Evolutionary conservation across 1,140 invertebrate genomes (phyloP), one percentile per base, ranked within the genome.

Genomic region (Macrotrachela quadricornifera): DNA sequence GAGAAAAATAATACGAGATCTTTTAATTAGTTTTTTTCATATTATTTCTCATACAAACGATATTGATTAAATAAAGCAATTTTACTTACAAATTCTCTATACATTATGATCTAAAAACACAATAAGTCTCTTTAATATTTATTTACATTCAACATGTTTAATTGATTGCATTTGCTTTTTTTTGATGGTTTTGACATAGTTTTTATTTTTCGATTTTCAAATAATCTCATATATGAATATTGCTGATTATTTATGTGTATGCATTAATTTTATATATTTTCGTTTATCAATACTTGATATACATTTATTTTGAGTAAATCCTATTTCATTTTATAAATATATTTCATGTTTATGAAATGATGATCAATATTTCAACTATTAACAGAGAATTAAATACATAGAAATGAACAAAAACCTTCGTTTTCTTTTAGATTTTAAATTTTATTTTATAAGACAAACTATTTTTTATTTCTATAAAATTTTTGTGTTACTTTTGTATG

Each of bases 101-200:
- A n/a, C n/a, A n/a, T n/a, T n/a, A n/a, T n/a, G n/a, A n/a, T n/a
- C n/a, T n/a, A n/a, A n/a, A n/a, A n/a, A n/a, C n/a, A n/a, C n/a
- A n/a, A n/a, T n/a, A n/a, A n/a, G n/a, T n/a, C n/a, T 16, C 40
- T 50, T 16, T 21, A 50, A 37, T n/a, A 12, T 49, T 3, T 17
- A 77, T 74, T 78, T 71, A 77, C 78, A 74, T 71, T 99, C 94
- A 14, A 91, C 88, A 73, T 96, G 97, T 70, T 99, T 97, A 49
- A 99, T 74, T 39, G 88, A 94, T 68, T 99, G 94, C 65, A 99
- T 99, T 75, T n/a, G n/a, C n/a, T n/a, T n/a, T 99, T 99, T 71
- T 99, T 99, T 48, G 90, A 96, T 17, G 94, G 92, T 67, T 99
- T 99, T 40, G 90, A 96, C 64, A 99, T 99, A 47, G 97, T 92